Evolutionary conservation across 2,888 invertebrate genomes (phyloP), one percentile per base, ranked within the genome.

Genomic region (Pseudoips prasinana): DNA sequence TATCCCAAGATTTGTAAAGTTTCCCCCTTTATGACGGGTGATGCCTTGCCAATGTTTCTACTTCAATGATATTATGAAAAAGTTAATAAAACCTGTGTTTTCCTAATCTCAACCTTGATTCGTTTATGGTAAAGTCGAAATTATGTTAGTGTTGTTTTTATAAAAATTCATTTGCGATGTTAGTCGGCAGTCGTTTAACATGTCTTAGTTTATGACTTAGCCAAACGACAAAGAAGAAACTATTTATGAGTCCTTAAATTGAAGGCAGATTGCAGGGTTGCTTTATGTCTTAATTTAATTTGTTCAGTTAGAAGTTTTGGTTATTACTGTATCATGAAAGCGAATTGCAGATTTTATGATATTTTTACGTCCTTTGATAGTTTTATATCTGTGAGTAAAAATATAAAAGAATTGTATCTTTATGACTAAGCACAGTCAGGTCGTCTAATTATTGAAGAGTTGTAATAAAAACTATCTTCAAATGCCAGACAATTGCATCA

Each of bases 1-100:
- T 84, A 86, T 87, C 73, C 82, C 67, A 73, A 86, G 80, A 87
- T 86, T 86, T 87, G 82, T 85, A 85, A 88, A 87, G 72, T 87
- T 85, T 71, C 85, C 59, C 85, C 85, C 71, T 84, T 85, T 86
- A 86, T 83, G 85, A 85, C 71, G 76, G 72, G 73, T 68, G 68
- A 83, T 73, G 63, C 78, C 68, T 68, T 64, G 70, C 74, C 80
- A 71, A 84, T 83, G 85, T 85, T 83, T 81, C 76, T 68, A 73
- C 73, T 68, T 66, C 67, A 71, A 67, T 64, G 78, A 85, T 82
- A 83, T 85, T 83, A 83, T 85, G 83, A 84, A 83, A 85, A 86
- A 86, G 75, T 82, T 84, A 71, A 62, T 68, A 49, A 54, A 37
- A 29, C 20, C 39, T 28, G 10, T 8, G 7, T 11, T 42, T 41